A percentile compares a stretch with the other conserved stretches of the same genome.
These are phyloP conservation scores for Speoplatyrhinus poulsoni DNA, from an alignment of 2,113 vertebrate genomes.

Conservation along the genomic window DNA sequence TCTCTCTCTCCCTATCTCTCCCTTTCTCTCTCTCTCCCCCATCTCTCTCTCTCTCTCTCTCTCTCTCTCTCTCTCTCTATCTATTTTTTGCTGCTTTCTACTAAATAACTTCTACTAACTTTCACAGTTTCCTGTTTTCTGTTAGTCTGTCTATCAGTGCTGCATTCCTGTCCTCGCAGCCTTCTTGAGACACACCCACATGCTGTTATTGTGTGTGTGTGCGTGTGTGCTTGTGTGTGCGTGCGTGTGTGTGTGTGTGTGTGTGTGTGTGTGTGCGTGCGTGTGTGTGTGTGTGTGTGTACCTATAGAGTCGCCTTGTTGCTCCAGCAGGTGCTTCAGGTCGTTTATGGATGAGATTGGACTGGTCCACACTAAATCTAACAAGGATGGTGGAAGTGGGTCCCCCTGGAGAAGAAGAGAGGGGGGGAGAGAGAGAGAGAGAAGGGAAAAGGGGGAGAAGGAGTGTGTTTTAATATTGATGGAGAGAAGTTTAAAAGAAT, in stretches of 20 bases:
- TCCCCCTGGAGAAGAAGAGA: constrained; percentile 77
- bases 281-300: constrained; percentile 13
- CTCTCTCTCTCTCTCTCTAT: constrained; percentile 1
- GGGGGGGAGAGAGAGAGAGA: constrained; percentile 12
- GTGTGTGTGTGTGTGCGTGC: constrained; percentile 5
- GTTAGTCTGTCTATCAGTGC: neutral
- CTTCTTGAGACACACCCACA: constrained; percentile 40
- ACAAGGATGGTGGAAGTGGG: constrained; percentile 86
- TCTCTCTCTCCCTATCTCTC: constrained; percentile 4
- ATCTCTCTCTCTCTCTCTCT: constrained; percentile 29
- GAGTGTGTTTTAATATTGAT: neutral
- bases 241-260: neutral
- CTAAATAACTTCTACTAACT: constrained; percentile 7
- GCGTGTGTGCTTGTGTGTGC: neutral
- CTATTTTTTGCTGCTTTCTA: constrained; percentile 1
- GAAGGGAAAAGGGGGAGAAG: neutral
- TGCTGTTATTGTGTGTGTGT: neutral
- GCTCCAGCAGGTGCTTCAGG: constrained; percentile 85
- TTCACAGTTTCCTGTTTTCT: neutral
- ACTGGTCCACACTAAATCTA: constrained; percentile 85
- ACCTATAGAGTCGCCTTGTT: constrained; percentile 73
- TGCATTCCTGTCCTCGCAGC: constrained; percentile 53
- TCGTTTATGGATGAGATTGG: constrained; percentile 88
- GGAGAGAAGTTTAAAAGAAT: neutral
- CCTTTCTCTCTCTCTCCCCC: constrained; percentile 28